Evolutionary conservation across 2,113 vertebrate species (phyloP), one percentile per base, ranked within the genome.

Genomic region (Rostratula benghalensis): DNA sequence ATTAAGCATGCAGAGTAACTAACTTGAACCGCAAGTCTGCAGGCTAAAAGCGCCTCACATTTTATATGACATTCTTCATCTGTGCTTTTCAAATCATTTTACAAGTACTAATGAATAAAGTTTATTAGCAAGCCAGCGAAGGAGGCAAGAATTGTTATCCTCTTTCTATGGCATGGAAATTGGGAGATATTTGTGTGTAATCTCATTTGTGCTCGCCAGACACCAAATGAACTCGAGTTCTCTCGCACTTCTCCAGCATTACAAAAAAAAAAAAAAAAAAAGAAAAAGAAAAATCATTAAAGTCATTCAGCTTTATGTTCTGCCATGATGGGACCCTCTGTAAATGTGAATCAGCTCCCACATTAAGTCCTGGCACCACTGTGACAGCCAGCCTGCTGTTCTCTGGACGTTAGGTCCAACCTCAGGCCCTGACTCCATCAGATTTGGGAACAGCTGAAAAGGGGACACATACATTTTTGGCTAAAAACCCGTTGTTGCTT

Each of bases 21-120:
- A 80, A 48, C 75, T 83, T 33, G 81, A 95, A 67, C 78, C 20
- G 57, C 81, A 64, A 82, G 87, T 95, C 89, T 92, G 80, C 91
- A 95, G 94, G 95, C 94, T 93, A 96, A 85, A 95, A 91, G 75
- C 0, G 2, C 71, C 50, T 95, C 0, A 1, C 59, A 56, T 94
- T 95, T 96, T 74, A 78, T 91, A 91, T 83, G 54, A 89, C 59
- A 70, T 88, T 91, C 82, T 95, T 95, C 71, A 88, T 94, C 81
- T 35, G 28, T 93, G 89, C 54, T 89, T 94, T 91, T 93, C 83
- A 94, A 94, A 95, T 96, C 43, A 91, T 93, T 95, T 96, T 97
- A 89, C 83, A 90, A 96, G 76, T 78, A 82, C 53, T 93, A 89
- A 94, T 94, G 94, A 97, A 91, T 91, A 95, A 97, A 96, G 86